Base-by-base conservation (phyloP, 1,140 invertebrate genomes). In the Triops cancriformis region DNA sequence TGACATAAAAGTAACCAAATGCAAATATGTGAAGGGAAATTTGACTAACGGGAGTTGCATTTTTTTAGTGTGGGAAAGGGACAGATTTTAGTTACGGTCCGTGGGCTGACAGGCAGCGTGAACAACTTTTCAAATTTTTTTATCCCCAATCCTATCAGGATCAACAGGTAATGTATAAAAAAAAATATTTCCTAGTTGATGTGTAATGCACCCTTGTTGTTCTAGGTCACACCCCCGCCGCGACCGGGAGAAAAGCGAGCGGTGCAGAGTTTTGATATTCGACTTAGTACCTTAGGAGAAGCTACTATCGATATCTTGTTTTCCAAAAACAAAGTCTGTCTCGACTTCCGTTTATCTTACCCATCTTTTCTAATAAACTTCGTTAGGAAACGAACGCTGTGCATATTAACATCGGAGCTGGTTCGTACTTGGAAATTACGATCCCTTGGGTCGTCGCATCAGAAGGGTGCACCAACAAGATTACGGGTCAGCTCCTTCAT, bases 1-100 rank as follows among this genome's bases (percentile, higher is more conserved):
- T 5, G 95, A 97, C 84, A 93, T 98, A 26, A 97, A 97, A 81
- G 85, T 86, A 82, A 75, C 43, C 18, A 73, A 37, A 37, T 37
- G 31, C n/a, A n/a, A n/a, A n/a, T n/a, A n/a, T n/a, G n/a, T n/a
- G n/a, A n/a, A n/a, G n/a, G n/a, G n/a, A n/a, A n/a, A n/a, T n/a
- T n/a, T n/a, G n/a, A n/a, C n/a, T n/a, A n/a, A n/a, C n/a, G n/a
- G n/a, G n/a, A n/a, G n/a, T n/a, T 14, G 2, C 72, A 73, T 81
- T 41, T 12, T 51, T 78, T 51, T 78, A 86, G 84, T 98, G 96
- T 87, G 94, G 96, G 1, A 97, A 98, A 87, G 96, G 92, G 27
- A 99, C 97, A 64, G 95, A 98, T 83, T 96, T 98, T 81, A 97
- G 95, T 84, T 98, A 98, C 82, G 97, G 97, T 1, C 97, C 98